A percentile compares a stretch with the other conserved stretches of the same genome.
Conservation (phyloP, 2,113 vertebrate genomes). For the Dascyllus trimaculatus region DNA sequence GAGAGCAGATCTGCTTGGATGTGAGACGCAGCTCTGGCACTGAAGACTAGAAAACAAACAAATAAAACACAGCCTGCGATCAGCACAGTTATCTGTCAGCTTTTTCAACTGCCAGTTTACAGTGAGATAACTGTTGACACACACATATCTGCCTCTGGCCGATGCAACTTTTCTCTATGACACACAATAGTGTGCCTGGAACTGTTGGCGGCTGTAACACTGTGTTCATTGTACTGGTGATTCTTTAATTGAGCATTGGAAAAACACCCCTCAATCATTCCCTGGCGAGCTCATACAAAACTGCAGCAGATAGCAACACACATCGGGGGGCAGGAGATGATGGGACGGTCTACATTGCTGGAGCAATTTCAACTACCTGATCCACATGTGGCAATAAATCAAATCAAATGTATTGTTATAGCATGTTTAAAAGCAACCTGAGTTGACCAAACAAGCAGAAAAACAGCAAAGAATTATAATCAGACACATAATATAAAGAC, state of each 20-base stretch:
- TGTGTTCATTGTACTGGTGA: constrained; percentile 74
- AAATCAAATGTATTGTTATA: too few species aligned
- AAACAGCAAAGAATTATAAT: too few species aligned
- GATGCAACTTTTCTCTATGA: constrained; percentile 52
- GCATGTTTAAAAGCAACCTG: too few species aligned
- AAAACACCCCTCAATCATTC: constrained; percentile 60
- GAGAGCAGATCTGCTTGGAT: neutral
- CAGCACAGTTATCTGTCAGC: constrained; percentile 17
- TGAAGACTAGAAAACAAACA: neutral
- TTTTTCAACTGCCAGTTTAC: constrained; percentile 60
- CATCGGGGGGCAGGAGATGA: constrained; percentile 1
- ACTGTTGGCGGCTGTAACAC: constrained; percentile 72
- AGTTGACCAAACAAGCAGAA: too few species aligned
- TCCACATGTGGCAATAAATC: constrained; percentile 13
- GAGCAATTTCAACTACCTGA: constrained; percentile 1
- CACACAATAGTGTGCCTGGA: constrained; percentile 72
- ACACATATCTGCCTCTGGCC: constrained; percentile 51
- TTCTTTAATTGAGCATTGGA: constrained; percentile 67
- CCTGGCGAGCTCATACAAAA: constrained; percentile 32
- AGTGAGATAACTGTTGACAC: constrained; percentile 57
- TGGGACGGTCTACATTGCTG: constrained; percentile 11
- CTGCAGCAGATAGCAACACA: constrained; percentile 31
- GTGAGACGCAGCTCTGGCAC: neutral
- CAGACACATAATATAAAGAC: neutral
- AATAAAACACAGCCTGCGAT: neutral